Evolutionary conservation across 2,888 invertebrate species (phyloP).

Genomic region (Nomada flava): DNA sequence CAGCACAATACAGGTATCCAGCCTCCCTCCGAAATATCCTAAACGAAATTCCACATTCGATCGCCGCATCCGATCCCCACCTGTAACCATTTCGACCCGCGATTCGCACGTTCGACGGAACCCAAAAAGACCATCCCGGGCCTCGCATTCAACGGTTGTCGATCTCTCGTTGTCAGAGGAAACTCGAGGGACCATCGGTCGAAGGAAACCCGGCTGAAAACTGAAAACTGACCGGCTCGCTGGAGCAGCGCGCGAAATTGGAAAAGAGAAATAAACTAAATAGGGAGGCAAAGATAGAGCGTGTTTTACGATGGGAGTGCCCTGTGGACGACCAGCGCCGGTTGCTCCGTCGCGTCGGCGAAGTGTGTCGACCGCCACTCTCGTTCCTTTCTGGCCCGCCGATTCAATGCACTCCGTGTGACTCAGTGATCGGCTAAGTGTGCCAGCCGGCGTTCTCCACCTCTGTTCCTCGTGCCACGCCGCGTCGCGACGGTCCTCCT

Average conservation of each 20-base stretch:
- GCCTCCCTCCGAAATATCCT: too few relatives aligned
- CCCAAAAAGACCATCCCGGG: too few relatives aligned
- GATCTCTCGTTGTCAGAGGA: neutral
- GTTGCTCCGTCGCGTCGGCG: slow-evolving; percentile 52
- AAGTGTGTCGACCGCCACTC: slow-evolving; percentile 64
- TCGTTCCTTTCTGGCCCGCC: slow-evolving; percentile 56
- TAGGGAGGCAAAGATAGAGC: slow-evolving; percentile 33
- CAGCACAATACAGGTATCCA: too few relatives aligned
- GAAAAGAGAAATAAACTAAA: slow-evolving; percentile 6
- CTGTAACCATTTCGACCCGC: too few relatives aligned
- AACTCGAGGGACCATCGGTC: neutral
- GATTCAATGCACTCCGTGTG: slow-evolving; percentile 52
- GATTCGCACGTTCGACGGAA: too few relatives aligned
- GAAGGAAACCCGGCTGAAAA: slow-evolving; percentile 28
- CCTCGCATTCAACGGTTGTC: too few relatives aligned
- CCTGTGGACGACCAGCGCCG: slow-evolving; percentile 44
- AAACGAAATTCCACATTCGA: too few relatives aligned
- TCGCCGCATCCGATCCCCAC: too few relatives aligned
- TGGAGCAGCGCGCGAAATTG: slow-evolving; percentile 41
- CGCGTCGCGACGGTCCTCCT: slow-evolving; percentile 34
- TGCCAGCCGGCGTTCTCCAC: slow-evolving; percentile 51
- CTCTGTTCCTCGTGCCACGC: slow-evolving; percentile 31
- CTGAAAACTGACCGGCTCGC: slow-evolving; percentile 24
- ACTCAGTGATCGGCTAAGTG: slow-evolving; percentile 59
- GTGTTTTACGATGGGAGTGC: slow-evolving; percentile 59